Evolutionary conservation across 2,113 vertebrate genomes (phyloP).

Genomic region (Litocranius walleri): DNA sequence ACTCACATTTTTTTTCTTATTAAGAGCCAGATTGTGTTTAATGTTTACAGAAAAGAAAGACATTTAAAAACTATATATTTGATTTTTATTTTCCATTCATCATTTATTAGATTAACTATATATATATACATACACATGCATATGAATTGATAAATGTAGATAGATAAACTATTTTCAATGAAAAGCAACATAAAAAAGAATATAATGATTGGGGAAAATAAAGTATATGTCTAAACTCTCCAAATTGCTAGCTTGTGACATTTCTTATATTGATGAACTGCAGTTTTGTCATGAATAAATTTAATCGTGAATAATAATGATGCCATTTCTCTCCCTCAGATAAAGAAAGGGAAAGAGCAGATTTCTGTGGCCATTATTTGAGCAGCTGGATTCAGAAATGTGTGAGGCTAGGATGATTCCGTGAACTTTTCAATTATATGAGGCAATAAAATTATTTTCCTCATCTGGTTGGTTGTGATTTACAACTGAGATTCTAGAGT

Average conservation of each 20-base stretch:
- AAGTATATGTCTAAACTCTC: not conserved
- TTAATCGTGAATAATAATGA: not conserved
- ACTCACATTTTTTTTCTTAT: not conserved
- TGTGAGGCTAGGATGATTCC: not conserved
- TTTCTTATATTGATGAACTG: not conserved
- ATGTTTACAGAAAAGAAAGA: not conserved
- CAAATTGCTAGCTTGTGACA: not conserved
- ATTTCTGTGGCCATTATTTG: not conserved
- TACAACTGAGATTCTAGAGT: not conserved
- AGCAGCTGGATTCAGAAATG: not conserved
- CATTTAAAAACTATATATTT: not conserved
- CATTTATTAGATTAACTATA: not conserved
- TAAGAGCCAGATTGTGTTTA: not conserved
- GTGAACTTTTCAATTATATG: not conserved
- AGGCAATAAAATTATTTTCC: slow-evolving; percentile 1
- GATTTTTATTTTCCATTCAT: not conserved
- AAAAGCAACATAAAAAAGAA: not conserved
- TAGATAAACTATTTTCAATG: not conserved
- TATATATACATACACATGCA: not conserved
- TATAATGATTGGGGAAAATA: not conserved
- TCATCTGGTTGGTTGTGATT: not conserved
- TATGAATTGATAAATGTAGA: not conserved
- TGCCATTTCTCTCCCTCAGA: not conserved
- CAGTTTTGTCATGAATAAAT: not conserved
- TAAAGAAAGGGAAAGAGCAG: not conserved